phyloP scores from a whole-genome alignment of 1,140 invertebrate genomes.

The Littorina saxatilis region DNA sequence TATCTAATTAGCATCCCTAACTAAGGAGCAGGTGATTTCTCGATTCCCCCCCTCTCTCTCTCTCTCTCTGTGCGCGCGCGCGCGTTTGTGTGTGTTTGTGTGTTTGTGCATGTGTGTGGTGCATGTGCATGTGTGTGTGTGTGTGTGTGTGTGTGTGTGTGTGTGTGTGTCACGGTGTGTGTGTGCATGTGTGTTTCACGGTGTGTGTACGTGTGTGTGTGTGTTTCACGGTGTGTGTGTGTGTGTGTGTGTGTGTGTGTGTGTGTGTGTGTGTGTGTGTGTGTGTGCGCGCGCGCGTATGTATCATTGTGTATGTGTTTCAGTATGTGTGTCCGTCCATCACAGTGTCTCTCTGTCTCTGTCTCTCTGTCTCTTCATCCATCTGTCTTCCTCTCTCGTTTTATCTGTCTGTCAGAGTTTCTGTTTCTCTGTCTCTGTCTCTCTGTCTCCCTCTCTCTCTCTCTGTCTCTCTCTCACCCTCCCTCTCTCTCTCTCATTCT shows the following conservation, averaged over 20 bases:
- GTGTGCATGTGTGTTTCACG: too few species aligned
- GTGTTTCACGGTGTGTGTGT: too few species aligned
- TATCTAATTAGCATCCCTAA: too few species aligned
- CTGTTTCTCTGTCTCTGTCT: constrained; percentile 14
- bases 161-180: background rate
- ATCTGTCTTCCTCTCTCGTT: background rate
- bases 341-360: constrained; percentile 6
- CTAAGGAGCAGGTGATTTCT: too few species aligned
- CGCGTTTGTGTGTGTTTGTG: too few species aligned
- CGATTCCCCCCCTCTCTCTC: too few species aligned
- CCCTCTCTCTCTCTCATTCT: background rate
- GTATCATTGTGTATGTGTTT: background rate
- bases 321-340: too few species aligned
- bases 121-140: background rate
- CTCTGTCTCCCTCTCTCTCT: background rate
- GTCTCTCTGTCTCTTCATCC: background rate
- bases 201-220: too few species aligned
- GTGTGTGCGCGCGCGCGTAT: background rate
- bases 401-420: constrained; percentile 5
- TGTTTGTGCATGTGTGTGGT: too few species aligned
- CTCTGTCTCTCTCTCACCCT: background rate
- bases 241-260: constrained; percentile 9
- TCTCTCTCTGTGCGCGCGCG: too few species aligned
- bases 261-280: background rate
- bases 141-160: constrained; percentile 9